Percentiles rank a stretch among this genome's conserved stretches.
phyloP scores from a whole-genome alignment of 2,113 vertebrate genomes.

The Callocephalon fimbriatum region DNA sequence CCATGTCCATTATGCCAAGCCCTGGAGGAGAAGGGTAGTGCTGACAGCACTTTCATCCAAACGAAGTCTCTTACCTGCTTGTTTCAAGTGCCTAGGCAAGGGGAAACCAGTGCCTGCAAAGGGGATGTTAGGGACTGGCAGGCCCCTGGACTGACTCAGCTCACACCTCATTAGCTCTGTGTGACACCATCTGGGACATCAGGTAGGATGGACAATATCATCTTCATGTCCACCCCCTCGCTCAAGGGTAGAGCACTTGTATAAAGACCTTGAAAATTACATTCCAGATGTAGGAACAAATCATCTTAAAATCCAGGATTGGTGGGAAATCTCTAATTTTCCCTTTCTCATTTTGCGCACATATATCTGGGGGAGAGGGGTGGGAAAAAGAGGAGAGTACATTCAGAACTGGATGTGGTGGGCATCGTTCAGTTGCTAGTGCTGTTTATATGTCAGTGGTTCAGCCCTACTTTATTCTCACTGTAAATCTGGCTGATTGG shows the following conservation, averaged over 20 bases:
- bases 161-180: accelerated
- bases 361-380: accelerated
- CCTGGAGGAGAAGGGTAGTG: neutral
- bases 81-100: neutral
- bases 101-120: neutral
- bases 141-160: neutral
- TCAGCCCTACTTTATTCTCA: neutral
- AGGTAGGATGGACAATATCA: neutral
- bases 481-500: neutral
- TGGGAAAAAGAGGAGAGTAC: neutral
- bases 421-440: accelerated
- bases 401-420: neutral
- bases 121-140: no score
- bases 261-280: neutral
- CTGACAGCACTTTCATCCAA: neutral
- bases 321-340: neutral
- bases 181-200: accelerated
- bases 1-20: neutral
- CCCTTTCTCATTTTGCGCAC: neutral
- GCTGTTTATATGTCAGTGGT: accelerated
- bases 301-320: neutral
- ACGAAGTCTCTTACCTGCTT: neutral
- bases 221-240: accelerated
- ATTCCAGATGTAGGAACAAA: neutral
- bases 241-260: accelerated